phyloP scores from a whole-genome alignment of 2,797 vertebrate species.

The Ctenosaura bakeri region DNA sequence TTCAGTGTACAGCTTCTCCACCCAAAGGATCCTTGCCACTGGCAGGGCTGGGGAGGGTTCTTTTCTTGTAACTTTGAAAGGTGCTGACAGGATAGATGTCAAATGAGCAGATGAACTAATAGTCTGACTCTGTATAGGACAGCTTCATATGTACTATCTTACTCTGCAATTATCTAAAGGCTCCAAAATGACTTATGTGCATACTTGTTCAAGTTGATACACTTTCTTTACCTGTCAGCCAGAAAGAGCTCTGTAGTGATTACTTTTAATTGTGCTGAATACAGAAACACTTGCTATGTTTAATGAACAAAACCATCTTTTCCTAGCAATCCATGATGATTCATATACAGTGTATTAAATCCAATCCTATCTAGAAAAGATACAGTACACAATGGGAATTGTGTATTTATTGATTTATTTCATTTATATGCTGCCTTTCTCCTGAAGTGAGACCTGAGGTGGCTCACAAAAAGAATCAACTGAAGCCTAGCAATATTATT shows the following conservation, averaged over 20 bases:
- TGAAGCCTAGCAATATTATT: no score
- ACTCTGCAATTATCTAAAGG: background rate
- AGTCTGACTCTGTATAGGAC: background rate
- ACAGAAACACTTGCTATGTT: background rate
- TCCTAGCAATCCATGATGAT: background rate
- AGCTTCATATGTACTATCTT: background rate
- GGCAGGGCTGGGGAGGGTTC: background rate
- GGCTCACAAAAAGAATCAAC: no score
- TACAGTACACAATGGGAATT: no score
- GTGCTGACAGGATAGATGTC: background rate
- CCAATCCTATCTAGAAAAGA: background rate
- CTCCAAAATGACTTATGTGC: background rate
- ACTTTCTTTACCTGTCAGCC: background rate
- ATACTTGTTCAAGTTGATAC: background rate
- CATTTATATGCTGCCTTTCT: no score
- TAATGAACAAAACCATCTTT: background rate
- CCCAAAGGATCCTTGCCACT: background rate
- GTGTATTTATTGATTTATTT: no score
- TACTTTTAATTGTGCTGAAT: background rate
- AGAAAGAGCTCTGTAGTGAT: background rate
- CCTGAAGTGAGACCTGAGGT: no score
- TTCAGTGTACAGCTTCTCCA: background rate
- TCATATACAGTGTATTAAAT: background rate
- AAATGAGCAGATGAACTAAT: background rate
- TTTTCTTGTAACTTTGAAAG: background rate